Evolutionary conservation across 2,113 vertebrate genomes (phyloP).

Genomic region (Clarias magur): DNA sequence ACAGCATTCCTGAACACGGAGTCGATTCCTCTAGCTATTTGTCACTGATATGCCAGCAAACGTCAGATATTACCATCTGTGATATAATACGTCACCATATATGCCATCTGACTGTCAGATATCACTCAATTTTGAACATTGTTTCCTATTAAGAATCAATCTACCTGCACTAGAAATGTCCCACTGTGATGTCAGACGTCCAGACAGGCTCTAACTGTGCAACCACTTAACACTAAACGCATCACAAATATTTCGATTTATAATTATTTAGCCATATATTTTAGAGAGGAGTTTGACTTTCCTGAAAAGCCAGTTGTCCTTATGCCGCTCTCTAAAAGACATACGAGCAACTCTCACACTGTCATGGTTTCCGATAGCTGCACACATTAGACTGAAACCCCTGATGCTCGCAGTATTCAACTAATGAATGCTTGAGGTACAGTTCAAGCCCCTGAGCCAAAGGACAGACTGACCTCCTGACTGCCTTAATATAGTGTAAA

Average conservation of each 20-base stretch:
- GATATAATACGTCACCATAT: no score
- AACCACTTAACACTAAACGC: neutral
- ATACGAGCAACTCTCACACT: neutral
- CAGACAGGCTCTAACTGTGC: neutral
- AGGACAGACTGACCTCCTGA: neutral
- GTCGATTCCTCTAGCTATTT: neutral
- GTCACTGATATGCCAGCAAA: neutral
- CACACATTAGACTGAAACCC: neutral
- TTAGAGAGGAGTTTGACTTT: neutral
- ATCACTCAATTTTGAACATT: neutral
- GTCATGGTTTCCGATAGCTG: neutral
- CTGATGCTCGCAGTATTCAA: neutral
- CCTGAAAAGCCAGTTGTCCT: neutral
- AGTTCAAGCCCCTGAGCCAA: neutral
- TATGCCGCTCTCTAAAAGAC: neutral
- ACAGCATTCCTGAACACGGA: neutral
- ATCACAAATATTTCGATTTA: neutral
- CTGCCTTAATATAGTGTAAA: neutral
- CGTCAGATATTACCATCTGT: no score
- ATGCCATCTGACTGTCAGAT: neutral
- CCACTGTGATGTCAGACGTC: neutral
- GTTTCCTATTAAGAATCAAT: neutral
- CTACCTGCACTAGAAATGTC: neutral
- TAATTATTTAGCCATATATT: neutral
- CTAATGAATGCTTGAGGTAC: neutral